Evolutionary conservation across 2,797 vertebrate species (phyloP).

Genomic region (Lepilemur ruficaudatus): DNA sequence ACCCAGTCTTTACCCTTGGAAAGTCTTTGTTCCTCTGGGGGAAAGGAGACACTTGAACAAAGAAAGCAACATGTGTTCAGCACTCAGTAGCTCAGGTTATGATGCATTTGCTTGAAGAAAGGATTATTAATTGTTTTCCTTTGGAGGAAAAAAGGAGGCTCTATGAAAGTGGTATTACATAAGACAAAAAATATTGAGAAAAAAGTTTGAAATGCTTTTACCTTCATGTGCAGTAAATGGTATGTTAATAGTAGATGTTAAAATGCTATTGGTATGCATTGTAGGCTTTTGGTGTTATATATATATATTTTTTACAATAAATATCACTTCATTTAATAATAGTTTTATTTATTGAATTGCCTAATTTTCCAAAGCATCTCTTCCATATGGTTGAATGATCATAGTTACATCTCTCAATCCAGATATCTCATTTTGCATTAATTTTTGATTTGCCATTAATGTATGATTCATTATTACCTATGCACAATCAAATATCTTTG

Average conservation of each 20-base stretch:
- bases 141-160: background rate
- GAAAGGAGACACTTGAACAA: background rate
- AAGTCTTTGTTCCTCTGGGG: background rate
- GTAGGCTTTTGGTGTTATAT: background rate
- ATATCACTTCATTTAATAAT: background rate
- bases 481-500: background rate
- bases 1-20: background rate
- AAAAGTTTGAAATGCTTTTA: background rate
- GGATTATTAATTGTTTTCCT: background rate
- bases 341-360: background rate
- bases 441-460: background rate
- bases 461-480: background rate
- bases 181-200: background rate
- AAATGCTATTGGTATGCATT: background rate
- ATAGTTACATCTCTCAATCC: background rate
- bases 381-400: background rate
- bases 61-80: background rate
- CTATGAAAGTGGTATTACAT: accelerated
- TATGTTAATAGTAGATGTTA: background rate
- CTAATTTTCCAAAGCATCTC: background rate
- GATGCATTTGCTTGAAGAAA: background rate
- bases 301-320: background rate
- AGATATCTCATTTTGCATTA: background rate
- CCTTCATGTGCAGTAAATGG: background rate
- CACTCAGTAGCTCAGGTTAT: background rate